Evolutionary conservation across 2,797 vertebrate genomes (phyloP), one percentile per base, ranked within the genome.

Genomic region (Scolopax bukidnonensis): DNA sequence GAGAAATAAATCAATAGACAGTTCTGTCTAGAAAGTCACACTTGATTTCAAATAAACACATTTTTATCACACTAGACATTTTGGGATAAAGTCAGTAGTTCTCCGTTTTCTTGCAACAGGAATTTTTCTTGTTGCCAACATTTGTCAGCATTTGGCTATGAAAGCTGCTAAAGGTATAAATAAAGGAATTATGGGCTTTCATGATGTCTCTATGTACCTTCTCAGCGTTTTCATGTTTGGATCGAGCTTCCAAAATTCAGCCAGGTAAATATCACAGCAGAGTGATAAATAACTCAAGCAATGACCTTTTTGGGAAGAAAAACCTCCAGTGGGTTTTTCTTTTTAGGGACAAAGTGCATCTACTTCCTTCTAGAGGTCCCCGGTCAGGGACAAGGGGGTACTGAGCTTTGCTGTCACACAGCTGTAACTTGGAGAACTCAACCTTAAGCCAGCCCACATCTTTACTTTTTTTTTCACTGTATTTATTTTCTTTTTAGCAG

Each of bases 1-100:
- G 81, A 74, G 75, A 93, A 89, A 74, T 79, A 74, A 95, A 95
- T 96, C 95, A 90, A 92, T 89, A 74, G 86, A 41, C 16, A 71
- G 28, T 60, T 94, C 74, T 87, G 78, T 73, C 87, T 92, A 60
- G 6, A 1, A 93, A 91, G 87, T 91, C 93, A 94, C 0, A 53
- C 84, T 84, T 95, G 93, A 89, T 83, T 94, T 85, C 71, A 93
- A 38, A 56, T 67, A 80, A 94, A 95, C 88, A 65, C 20, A 50
- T 68, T 94, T 95, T 79, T 51, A 75, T 94, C 87, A 87, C 50
- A 68, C 27, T 19, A 65, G 67, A 76, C 25, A 53, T 60, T 83
- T 36, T 19, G 14, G 33, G 51, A 25, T 25, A 69, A 91, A 87
- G 51, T 76, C 56, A 93, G 60, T 43, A 78, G 56, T 74, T 95